Evolutionary conservation across 2,113 vertebrate genomes (phyloP).

Genomic region (Perca flavescens): DNA sequence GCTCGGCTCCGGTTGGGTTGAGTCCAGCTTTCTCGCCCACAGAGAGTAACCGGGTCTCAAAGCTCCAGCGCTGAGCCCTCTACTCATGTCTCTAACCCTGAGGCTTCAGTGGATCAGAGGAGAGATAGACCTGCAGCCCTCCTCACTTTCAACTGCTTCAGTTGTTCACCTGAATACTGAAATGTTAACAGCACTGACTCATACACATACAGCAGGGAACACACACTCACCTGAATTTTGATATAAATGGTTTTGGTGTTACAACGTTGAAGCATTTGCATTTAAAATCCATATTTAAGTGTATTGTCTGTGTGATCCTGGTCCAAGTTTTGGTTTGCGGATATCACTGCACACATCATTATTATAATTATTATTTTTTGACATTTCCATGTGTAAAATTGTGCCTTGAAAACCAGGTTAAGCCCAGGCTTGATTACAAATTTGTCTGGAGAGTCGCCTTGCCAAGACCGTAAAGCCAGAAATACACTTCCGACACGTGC

Average conservation of each 20-base stretch:
- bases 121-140: conserved; percentile 48
- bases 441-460: not conserved
- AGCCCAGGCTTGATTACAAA: not conserved
- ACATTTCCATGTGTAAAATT: not conserved
- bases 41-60: conserved; percentile 32
- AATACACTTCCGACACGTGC: not conserved
- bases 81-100: conserved; percentile 55
- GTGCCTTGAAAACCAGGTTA: not conserved
- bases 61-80: conserved; percentile 47
- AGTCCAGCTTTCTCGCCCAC: conserved; percentile 38
- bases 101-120: conserved; percentile 66
- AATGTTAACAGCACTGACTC: conserved; percentile 26
- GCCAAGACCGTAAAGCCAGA: not conserved
- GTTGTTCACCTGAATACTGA: conserved; percentile 58
- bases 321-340: not conserved
- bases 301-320: not conserved
- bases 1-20: conserved; percentile 11
- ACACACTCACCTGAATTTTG: not conserved
- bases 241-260: not conserved
- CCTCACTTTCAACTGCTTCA: conserved; percentile 31
- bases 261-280: not conserved
- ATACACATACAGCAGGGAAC: conserved; percentile 7
- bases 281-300: not conserved
- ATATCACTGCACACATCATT: not conserved
- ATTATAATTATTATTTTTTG: too few relatives aligned